A percentile compares a stretch with the other conserved stretches of the same genome.
Conservation (phyloP, 37 sponge, comb jelly and placozoan genomes). For the Amphimedon queenslandica region DNA sequence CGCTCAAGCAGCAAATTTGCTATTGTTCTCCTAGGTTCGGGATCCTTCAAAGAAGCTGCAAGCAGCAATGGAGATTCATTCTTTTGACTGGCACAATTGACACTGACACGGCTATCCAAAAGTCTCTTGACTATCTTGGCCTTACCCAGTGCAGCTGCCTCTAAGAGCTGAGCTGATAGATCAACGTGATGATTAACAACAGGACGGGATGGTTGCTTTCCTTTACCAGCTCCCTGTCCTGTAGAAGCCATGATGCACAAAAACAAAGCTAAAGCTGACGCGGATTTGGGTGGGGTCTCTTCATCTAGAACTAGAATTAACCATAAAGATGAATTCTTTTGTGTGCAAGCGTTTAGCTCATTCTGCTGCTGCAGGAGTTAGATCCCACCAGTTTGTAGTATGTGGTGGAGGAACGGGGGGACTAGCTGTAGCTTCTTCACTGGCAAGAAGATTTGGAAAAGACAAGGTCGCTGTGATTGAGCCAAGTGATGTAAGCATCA, state of each 20-base stretch:
- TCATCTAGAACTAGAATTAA: no score
- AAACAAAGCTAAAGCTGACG: no score
- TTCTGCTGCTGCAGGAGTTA: no score
- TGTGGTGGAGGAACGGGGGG: conserved; percentile 84
- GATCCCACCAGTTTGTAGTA: conserved; percentile 49
- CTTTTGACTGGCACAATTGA: background rate
- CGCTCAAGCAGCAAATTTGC: conserved; percentile 27
- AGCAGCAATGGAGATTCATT: conserved; percentile 42
- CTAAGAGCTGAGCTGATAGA: conserved; percentile 35
- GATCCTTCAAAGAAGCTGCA: conserved; percentile 11
- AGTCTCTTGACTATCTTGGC: conserved; percentile 32
- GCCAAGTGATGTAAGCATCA: conserved; percentile 41
- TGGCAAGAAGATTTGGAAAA: conserved; percentile 32
- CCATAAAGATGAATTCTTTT: no score
- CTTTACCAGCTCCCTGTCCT: background rate
- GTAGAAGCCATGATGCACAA: background rate
- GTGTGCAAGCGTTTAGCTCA: no score
- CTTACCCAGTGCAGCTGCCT: conserved; percentile 25
- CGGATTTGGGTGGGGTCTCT: no score
- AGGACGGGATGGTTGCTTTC: background rate
- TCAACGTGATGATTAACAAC: conserved; percentile 7
- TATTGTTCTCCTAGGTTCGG: conserved; percentile 13
- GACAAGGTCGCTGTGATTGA: conserved; percentile 58
- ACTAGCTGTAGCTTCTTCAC: conserved; percentile 54
- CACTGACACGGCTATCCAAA: conserved; percentile 23